phyloP scores from a whole-genome alignment of 2,888 invertebrate species.

The Oscheius sp. region DNA sequence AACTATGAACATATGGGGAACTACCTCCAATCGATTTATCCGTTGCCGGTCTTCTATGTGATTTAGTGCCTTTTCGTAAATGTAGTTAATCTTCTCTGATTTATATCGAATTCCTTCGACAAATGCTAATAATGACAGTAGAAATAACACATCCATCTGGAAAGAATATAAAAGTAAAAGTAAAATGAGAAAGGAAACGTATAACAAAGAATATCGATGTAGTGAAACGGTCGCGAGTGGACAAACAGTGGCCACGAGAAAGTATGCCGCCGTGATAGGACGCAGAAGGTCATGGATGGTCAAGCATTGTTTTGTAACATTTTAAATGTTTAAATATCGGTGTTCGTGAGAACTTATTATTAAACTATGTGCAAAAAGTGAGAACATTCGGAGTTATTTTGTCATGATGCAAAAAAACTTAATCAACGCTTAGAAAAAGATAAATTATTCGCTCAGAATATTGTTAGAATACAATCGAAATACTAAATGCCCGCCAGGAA shows the following conservation, averaged over 20 bases:
- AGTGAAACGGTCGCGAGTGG: constrained; percentile 19
- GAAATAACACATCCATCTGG: constrained; percentile 6
- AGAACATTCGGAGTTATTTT: too few relatives aligned
- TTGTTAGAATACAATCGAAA: too few relatives aligned
- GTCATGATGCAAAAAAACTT: too few relatives aligned
- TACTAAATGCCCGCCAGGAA: too few relatives aligned
- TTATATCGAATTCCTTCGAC: constrained; percentile 41
- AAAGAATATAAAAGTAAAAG: not conserved
- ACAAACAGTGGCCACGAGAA: constrained; percentile 3
- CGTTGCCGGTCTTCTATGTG: constrained; percentile 56
- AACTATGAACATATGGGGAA: too few relatives aligned
- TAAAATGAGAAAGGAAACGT: not conserved
- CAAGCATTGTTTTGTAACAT: too few relatives aligned
- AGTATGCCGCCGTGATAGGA: constrained; percentile 4
- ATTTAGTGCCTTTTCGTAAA: constrained; percentile 67
- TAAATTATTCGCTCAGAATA: too few relatives aligned
- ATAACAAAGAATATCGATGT: too few relatives aligned
- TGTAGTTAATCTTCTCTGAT: constrained; percentile 68
- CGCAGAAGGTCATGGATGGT: constrained; percentile 3
- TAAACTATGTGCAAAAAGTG: too few relatives aligned
- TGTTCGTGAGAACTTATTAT: too few relatives aligned
- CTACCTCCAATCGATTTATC: constrained; percentile 13
- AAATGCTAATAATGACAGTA: not conserved
- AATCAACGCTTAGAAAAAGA: too few relatives aligned
- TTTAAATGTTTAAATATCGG: too few relatives aligned